A percentile compares a stretch with the other conserved stretches of the same genome.
phyloP scores from a whole-genome alignment of 2,888 invertebrate genomes.

The Muschampia plurimacula region DNA sequence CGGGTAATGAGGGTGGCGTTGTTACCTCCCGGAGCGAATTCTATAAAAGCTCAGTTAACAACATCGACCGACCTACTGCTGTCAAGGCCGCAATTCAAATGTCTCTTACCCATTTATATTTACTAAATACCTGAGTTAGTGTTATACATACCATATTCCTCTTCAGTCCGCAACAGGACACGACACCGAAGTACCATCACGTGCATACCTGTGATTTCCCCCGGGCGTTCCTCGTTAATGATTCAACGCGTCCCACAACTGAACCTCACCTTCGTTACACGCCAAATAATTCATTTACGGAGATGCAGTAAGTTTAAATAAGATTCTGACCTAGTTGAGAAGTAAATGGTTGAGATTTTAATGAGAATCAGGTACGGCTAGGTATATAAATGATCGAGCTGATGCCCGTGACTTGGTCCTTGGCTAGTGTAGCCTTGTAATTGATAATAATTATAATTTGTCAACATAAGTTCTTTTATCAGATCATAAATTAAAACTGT shows the following conservation, averaged over 20 bases:
- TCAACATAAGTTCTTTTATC: no score
- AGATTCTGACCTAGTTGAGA: conserved; percentile 56
- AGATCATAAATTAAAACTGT: no score
- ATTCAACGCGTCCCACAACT: conserved; percentile 74
- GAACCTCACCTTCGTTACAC: conserved; percentile 69
- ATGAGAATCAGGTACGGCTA: not conserved
- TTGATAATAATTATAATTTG: no score
- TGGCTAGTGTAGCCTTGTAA: no score
- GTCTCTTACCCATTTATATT: no score
- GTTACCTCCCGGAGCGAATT: no score
- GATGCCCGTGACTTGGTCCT: not conserved
- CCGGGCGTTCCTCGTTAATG: conserved; percentile 72
- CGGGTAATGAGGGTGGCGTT: no score
- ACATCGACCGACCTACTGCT: no score
- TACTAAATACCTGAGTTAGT: no score
- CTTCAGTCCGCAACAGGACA: not conserved
- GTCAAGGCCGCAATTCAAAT: no score
- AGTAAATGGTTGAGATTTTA: conserved; percentile 47
- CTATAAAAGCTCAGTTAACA: no score
- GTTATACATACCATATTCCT: not conserved
- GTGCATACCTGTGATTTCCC: conserved; percentile 70
- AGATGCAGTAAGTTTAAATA: conserved; percentile 55
- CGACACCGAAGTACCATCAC: conserved; percentile 17
- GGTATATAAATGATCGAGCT: not conserved
- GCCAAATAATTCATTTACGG: conserved; percentile 73